Percentiles rank a stretch among this genome's conserved stretches.
Evolutionary conservation across 2,797 vertebrate species (phyloP).

Genomic region (Onychomys torridus): DNA sequence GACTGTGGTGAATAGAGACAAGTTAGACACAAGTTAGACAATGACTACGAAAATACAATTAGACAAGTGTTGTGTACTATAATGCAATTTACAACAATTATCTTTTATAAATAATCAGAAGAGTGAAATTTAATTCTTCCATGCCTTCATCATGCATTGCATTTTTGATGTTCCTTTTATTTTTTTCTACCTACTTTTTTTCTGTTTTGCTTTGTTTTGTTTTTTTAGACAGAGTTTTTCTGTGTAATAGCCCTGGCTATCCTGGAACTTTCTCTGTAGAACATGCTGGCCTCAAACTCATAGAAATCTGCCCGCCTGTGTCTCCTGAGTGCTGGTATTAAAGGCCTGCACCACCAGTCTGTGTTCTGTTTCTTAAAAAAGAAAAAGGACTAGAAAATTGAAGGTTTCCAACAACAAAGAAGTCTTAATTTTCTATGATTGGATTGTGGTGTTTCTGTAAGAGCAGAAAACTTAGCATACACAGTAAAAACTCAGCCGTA

Average conservation of each 20-base stretch:
- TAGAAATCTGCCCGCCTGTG: too few species aligned
- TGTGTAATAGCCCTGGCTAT: too few species aligned
- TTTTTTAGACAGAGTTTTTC: too few species aligned
- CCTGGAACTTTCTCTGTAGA: too few species aligned
- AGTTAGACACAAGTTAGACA: background rate
- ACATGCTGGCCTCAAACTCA: too few species aligned
- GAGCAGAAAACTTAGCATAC: background rate
- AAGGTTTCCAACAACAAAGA: background rate
- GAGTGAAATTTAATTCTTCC: background rate
- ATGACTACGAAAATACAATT: background rate
- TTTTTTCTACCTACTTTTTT: background rate
- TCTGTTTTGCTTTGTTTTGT: too few species aligned
- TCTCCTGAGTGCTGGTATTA: too few species aligned
- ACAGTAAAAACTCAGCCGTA: background rate
- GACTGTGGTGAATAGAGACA: background rate
- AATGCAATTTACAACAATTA: background rate
- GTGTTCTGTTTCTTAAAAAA: too few species aligned
- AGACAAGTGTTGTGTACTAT: background rate
- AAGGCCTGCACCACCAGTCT: too few species aligned
- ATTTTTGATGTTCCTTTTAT: background rate
- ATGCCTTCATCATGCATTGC: background rate
- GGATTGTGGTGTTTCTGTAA: background rate
- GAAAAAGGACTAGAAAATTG: background rate
- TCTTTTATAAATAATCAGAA: background rate
- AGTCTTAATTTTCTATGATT: background rate